Base-by-base conservation (phyloP, 1,140 invertebrate genomes). In the Dolichoris vasculosae region DNA sequence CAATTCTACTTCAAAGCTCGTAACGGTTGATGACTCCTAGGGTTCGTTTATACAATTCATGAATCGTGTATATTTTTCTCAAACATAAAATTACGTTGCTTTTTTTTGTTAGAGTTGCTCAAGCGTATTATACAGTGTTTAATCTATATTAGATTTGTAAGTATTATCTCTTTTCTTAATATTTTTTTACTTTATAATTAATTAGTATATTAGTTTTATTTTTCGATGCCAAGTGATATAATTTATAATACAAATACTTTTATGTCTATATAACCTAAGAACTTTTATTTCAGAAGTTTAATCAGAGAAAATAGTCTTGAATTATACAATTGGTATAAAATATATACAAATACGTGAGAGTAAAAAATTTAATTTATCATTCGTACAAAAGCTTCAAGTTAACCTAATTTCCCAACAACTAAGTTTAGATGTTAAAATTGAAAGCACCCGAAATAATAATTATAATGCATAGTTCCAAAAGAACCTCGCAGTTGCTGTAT, bases 1-100 rank as follows among this genome's bases (percentile, higher is more conserved):
- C 13, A 46, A 46, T 63, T 9, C 35, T 55, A 83, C 82, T 83
- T 76, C 48, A 59, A 76, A 75, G 69, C 64, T 43, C 35, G 1
- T 8, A 23, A 13, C 43, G 43, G 8, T 26, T 17, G 63, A 48
- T 82, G 67, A 55, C 38, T 82, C 59, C 48, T 26, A 48, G 13
- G 64, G 59, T 80, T 67, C 23, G 11, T 73, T 43, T 40, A 73
- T 6, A 2, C 38, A 23, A 73, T 43, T 8, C 15, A 4, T 43
- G 20, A 26, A n/a, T 43, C 69, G 3, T n/a, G 38, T 38, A 11
- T 73, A 73, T 73, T 73, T 43, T 43, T 73, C 6, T 73, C 2
- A 43, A 43, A 6, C 15, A n/a, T 1, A 59, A 46, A 59, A 59
- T 6, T 55, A 26, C 23, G 43, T 13, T 6, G 2, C 38, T 26